Evolutionary conservation across 2,888 invertebrate genomes (phyloP), one percentile per base, ranked within the genome.

Genomic region (Callinectes sapidus): DNA sequence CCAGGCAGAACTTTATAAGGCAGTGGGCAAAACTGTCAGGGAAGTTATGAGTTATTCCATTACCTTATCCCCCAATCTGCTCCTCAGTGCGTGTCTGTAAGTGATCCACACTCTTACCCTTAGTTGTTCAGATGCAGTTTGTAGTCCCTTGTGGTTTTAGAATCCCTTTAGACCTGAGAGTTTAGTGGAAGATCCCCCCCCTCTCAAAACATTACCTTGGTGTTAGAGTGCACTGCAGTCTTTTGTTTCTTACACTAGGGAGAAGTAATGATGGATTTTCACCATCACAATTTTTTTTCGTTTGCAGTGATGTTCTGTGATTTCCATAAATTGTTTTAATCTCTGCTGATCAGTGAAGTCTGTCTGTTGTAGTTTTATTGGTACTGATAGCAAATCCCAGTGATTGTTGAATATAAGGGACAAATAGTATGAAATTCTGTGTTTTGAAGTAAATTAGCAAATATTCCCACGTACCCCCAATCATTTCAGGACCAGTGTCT

Each of bases 221-320:
- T 71, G 71, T 71, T 71, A n/a, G 71, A 71, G 28, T 71, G 71
- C 71, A 71, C 13, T 71, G 28, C 8, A 71, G 6, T 71, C 28
- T 28, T 28, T 28, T 71, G n/a, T 71, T 28, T n/a, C 71, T 28
- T 28, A 6, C 0, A 10, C 28, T 28, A 71, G 71, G 71, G 28
- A 71, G n/a, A 71, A 71, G 71, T 71, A n/a, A 71, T 28, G 71
- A 71, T 71, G 71, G 71, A 71, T 71, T 71, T n/a, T 71, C 28
- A 71, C 23, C n/a, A n/a, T 28, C 28, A 71, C 8, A 28, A 71
- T 23, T 28, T 71, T 28, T 71, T 28, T 71, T 28, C 10, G 8
- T 48, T 48, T 48, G 48, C 13, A 28, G 28, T 71, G 28, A n/a
- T 28, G 10, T 71, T 71, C 28, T 28, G 0, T 2, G 3, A 71